Percentiles rank a stretch among this genome's conserved stretches.
These are phyloP conservation scores for Morinoia aosen DNA, from an alignment of 2,888 invertebrate species.

Conservation along the genomic window DNA sequence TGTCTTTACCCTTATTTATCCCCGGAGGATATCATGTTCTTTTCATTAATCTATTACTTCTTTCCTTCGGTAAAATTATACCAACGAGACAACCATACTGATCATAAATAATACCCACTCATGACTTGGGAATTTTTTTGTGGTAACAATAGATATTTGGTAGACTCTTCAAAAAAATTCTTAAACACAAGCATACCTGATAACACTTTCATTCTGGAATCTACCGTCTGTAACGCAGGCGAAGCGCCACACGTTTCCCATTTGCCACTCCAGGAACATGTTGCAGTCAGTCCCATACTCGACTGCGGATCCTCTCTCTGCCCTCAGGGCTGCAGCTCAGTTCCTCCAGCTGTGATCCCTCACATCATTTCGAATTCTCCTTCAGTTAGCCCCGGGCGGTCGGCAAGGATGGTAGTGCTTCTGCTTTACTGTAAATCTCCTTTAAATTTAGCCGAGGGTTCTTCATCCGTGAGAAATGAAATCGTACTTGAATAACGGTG, in stretches of 20 bases:
- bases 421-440: background rate
- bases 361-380: constrained; percentile 22
- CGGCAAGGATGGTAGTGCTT: background rate
- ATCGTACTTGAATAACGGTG: background rate
- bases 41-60: too few species aligned
- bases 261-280: background rate
- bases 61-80: too few species aligned
- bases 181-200: background rate
- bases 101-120: too few species aligned
- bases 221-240: background rate
- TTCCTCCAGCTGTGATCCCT: constrained; percentile 22
- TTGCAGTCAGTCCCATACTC: background rate
- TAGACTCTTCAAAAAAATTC: background rate
- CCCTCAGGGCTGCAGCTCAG: background rate
- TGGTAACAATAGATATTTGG: background rate
- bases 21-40: too few species aligned
- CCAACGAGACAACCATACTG: too few species aligned
- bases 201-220: background rate
- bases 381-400: constrained; percentile 18
- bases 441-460: background rate
- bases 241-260: background rate
- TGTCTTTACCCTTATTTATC: too few species aligned
- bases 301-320: background rate
- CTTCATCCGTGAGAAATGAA: background rate
- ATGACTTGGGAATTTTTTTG: too few species aligned